Evolutionary conservation across 2,113 vertebrate species (phyloP).

Genomic region (Peromyscus maniculatus): DNA sequence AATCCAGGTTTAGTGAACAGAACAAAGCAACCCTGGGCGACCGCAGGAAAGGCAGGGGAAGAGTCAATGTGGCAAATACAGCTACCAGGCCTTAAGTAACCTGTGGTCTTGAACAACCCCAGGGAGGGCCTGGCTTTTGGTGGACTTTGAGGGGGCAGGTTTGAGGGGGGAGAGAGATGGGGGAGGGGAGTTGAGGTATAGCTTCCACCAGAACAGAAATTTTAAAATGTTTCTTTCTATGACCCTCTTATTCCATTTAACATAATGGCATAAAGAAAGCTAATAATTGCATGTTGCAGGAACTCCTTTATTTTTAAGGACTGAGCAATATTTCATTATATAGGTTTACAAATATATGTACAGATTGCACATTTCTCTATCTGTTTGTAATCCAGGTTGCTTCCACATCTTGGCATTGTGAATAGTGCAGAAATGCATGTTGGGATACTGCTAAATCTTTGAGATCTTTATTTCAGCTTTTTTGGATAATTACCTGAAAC

Average conservation of each 20-base stretch:
- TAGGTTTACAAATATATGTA: too few relatives aligned
- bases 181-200: too few relatives aligned
- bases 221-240: not conserved
- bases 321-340: not conserved
- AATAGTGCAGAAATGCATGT: not conserved
- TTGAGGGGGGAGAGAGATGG: too few relatives aligned
- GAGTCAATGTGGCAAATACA: too few relatives aligned
- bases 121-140: too few relatives aligned
- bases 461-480: not conserved
- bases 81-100: too few relatives aligned
- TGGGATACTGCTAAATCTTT: not conserved
- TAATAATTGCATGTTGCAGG: not conserved
- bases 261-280: not conserved
- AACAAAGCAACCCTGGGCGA: too few relatives aligned
- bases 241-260: not conserved
- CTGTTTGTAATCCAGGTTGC: not conserved
- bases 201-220: not conserved
- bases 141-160: too few relatives aligned
- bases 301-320: not conserved
- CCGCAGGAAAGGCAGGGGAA: too few relatives aligned
- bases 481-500: not conserved
- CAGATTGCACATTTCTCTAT: not conserved
- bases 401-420: too few relatives aligned
- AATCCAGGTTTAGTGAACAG: too few relatives aligned
- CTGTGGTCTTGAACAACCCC: too few relatives aligned